Evolutionary conservation across 2,888 invertebrate species (phyloP), one percentile per base, ranked within the genome.

Genomic region (Philereme transversata): DNA sequence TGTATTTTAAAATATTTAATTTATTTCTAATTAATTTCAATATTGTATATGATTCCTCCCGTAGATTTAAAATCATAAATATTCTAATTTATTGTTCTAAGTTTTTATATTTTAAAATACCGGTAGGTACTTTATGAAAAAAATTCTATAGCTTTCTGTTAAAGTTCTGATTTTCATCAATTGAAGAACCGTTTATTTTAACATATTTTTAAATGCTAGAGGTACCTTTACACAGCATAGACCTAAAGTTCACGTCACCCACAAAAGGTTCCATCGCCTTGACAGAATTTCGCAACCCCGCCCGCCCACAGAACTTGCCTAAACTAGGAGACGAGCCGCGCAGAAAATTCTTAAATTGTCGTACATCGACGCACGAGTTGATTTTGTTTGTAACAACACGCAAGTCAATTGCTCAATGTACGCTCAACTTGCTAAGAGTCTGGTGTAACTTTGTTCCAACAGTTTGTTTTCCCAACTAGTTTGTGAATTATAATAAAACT

Each of bases 231-330:
- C 22, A 22, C 22, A 3, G 9, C 8, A 11, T 34, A 46, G 6
- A 8, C 3, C 9, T 8, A 8, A 4, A 43, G 34, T 11, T 40
- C 5, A 35, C 6, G 9, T 59, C 41, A 35, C 48, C 56, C 46
- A 44, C 33, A 65, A 58, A 67, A 69, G 64, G 65, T 74, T 73
- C 65, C 64, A 65, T 65, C 71, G 67, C 40, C 67, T 61, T 60
- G 67, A 61, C 51, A 57, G 51, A 49, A 61, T 59, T 79, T 82
- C 77, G 73, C 73, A 75, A 83, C 68, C 69, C 65, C 75, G 71
- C 72, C 76, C 77, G 73, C 81, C 75, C 75, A 77, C 81, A 44
- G 45, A 43, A 48, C 44, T 34, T 38, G 59, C 64, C 49, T 61
- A 53, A 54, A 48, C 57, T 10, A 33, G 59, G 54, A 41, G 50